Conservation (phyloP, 2,888 invertebrate genomes). For the Dusona sp. region DNA sequence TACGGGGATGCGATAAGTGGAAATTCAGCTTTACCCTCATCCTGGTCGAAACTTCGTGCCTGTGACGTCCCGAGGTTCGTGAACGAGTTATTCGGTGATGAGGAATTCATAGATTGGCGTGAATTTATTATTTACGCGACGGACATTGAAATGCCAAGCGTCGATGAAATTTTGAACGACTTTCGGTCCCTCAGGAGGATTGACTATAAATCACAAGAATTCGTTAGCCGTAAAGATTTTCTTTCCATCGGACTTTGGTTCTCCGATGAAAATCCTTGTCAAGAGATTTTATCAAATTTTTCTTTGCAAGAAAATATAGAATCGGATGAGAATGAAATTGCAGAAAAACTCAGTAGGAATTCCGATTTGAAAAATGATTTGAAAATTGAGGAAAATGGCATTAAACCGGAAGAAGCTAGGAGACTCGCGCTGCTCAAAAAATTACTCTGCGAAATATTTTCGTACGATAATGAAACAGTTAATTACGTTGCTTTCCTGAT, state of each 20-base stretch:
- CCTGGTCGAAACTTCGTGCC: conserved; percentile 85
- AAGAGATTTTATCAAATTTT: conserved; percentile 21
- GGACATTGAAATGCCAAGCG: conserved; percentile 86
- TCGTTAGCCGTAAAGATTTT: conserved; percentile 78
- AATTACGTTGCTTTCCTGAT: conserved; percentile 88
- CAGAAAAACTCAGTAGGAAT: background rate
- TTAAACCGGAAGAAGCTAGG: conserved; percentile 75
- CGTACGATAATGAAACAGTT: conserved; percentile 84
- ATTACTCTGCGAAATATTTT: conserved; percentile 87
- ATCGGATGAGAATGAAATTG: conserved; percentile 29
- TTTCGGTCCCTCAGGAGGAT: conserved; percentile 85
- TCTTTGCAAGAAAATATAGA: conserved; percentile 31
- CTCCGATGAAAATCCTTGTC: background rate
- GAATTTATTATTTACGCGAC: conserved; percentile 88
- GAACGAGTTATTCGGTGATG: conserved; percentile 86
- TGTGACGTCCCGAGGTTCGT: conserved; percentile 85
- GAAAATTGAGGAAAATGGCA: background rate
- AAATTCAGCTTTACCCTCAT: conserved; percentile 79
- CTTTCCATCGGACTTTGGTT: conserved; percentile 59
- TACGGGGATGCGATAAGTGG: conserved; percentile 85
- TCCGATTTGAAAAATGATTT: background rate
- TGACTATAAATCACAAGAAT: conserved; percentile 84
- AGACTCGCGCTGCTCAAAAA: conserved; percentile 85
- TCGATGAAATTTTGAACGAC: conserved; percentile 86
- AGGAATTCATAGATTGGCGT: conserved; percentile 88